These are phyloP conservation scores for Prunella fulvescens DNA, from an alignment of 2,113 vertebrate species.

Conservation along the genomic window DNA sequence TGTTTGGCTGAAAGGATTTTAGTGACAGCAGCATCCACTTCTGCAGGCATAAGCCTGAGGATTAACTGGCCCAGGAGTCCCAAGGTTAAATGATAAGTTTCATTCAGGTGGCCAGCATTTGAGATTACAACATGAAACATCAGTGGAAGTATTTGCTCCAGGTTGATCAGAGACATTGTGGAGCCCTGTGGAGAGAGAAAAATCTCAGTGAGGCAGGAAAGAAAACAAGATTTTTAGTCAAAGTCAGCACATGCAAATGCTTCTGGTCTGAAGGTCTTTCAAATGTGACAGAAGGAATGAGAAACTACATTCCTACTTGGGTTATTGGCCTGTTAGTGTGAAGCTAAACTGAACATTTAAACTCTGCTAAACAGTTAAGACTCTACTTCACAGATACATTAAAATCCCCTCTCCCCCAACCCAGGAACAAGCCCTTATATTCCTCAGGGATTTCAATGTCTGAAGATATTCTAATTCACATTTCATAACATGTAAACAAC, in stretches of 20 bases:
- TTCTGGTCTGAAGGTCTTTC: not conserved
- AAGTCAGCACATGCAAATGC: not conserved
- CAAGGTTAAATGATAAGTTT: conserved; percentile 92
- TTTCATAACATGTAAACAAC: not conserved
- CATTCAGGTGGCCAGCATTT: conserved; percentile 93
- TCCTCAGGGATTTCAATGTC: not conserved
- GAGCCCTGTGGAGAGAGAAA: conserved; percentile 68
- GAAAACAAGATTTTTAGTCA: not conserved
- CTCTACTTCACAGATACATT: not conserved
- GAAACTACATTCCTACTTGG: not conserved
- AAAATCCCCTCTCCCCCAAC: not conserved
- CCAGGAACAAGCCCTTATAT: not conserved
- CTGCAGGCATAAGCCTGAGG: conserved; percentile 81
- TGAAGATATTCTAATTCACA: not conserved
- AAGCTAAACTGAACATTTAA: not conserved
- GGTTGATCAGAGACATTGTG: conserved; percentile 79
- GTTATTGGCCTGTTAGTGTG: not conserved
- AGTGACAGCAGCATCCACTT: conserved; percentile 86
- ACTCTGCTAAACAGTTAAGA: not conserved
- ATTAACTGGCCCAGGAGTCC: conserved; percentile 93
- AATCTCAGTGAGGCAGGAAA: not conserved
- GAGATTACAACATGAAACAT: conserved; percentile 94
- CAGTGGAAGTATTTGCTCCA: conserved; percentile 89
- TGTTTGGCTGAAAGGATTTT: conserved; percentile 88
- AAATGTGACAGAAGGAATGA: not conserved